Evolutionary conservation across 2,797 vertebrate species (phyloP).

Genomic region (Oreortyx pictus): DNA sequence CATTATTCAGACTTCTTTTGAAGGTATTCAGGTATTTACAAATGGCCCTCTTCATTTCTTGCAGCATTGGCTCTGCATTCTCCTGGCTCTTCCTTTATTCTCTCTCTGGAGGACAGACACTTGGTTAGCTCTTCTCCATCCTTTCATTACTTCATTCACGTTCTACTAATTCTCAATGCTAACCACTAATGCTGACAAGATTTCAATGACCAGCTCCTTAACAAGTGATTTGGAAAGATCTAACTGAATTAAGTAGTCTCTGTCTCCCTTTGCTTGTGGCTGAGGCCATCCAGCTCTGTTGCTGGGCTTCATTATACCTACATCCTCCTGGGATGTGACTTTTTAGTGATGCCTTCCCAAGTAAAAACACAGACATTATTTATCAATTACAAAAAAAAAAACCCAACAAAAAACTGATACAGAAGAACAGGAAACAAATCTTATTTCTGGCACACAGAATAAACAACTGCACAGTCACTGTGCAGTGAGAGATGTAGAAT

Average conservation of each 20-base stretch:
- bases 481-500: not conserved
- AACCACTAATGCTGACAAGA: conserved; percentile 1
- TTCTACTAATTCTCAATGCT: not conserved
- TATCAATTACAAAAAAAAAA: not conserved
- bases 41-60: not conserved
- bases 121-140: not conserved
- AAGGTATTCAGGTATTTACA: not conserved
- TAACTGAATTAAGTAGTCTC: not conserved
- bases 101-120: not conserved
- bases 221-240: not conserved
- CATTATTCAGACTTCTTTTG: not conserved
- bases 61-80: not conserved
- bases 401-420: no score
- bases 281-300: conserved; percentile 4
- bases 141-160: conserved; percentile 10
- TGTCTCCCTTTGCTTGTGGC: not conserved
- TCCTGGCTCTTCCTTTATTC: not conserved
- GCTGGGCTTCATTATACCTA: not conserved
- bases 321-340: not conserved
- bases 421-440: not conserved
- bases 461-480: not conserved
- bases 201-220: conserved; percentile 2
- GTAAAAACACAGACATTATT: not conserved
- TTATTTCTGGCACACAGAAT: not conserved
- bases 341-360: not conserved